A percentile compares a stretch with the other conserved stretches of the same genome.
These are phyloP conservation scores for Phylloscopus collybita DNA, from an alignment of 2,797 vertebrate genomes.

Conservation along the genomic window DNA sequence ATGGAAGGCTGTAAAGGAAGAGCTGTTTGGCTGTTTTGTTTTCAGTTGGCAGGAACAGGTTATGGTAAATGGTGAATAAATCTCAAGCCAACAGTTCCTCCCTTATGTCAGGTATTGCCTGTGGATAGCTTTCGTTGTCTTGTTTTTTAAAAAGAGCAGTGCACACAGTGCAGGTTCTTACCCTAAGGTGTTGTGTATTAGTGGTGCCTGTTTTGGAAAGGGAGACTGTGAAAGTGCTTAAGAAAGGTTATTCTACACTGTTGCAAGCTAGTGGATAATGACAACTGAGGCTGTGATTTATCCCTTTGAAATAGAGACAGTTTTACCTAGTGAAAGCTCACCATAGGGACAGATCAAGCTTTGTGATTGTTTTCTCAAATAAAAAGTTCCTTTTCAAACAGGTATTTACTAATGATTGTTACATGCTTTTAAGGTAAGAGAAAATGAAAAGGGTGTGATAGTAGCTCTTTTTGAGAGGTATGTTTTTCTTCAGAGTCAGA, in stretches of 20 bases:
- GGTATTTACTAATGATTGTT: background rate
- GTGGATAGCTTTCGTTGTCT: background rate
- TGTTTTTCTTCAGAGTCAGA: background rate
- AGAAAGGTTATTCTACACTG: background rate
- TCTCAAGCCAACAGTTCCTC: background rate
- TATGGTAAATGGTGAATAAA: background rate
- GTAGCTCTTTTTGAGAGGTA: background rate
- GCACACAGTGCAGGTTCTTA: background rate
- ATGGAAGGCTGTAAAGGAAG: background rate
- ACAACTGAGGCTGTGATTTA: background rate
- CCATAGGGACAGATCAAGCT: background rate
- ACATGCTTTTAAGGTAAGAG: background rate
- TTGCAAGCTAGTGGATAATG: background rate
- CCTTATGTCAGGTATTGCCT: background rate
- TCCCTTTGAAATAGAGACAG: background rate
- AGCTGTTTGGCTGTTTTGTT: background rate
- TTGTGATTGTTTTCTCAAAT: background rate
- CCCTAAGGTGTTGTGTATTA: background rate
- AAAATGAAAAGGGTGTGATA: background rate
- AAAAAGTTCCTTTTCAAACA: background rate
- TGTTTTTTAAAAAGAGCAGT: background rate
- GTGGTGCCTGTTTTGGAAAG: background rate
- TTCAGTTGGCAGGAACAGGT: background rate
- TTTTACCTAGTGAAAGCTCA: background rate
- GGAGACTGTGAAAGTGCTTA: background rate